These are phyloP conservation scores for Maniola hyperantus DNA, from an alignment of 2,888 invertebrate species.

Conservation along the genomic window DNA sequence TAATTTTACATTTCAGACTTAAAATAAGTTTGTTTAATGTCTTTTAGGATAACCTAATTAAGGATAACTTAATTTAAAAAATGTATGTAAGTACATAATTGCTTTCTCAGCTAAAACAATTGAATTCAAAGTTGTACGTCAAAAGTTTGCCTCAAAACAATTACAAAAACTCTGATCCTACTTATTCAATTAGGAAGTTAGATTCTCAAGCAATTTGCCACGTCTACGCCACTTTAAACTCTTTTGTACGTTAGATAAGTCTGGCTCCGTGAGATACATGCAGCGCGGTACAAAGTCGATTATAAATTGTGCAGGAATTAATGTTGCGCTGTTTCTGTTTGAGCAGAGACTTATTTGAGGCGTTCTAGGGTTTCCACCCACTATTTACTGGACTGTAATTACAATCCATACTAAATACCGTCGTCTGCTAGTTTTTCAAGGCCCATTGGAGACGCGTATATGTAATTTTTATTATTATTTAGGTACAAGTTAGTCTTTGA, in stretches of 20 bases:
- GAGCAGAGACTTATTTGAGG: slow-evolving; percentile 29
- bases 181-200: slow-evolving; percentile 16
- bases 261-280: slow-evolving; percentile 38
- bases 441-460: too few species aligned
- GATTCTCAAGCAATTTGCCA: slow-evolving; percentile 26
- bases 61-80: too few species aligned
- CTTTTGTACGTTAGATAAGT: slow-evolving; percentile 35
- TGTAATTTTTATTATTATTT: too few species aligned
- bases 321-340: slow-evolving; percentile 38
- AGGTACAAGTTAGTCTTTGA: too few species aligned
- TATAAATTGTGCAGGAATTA: slow-evolving; percentile 44
- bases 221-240: slow-evolving; percentile 35
- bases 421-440: too few species aligned
- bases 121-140: neutral
- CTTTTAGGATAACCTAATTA: too few species aligned
- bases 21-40: too few species aligned
- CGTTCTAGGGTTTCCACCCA: slow-evolving; percentile 6
- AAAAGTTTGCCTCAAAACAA: slow-evolving; percentile 6
- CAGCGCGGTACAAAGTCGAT: slow-evolving; percentile 40
- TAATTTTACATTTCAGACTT: too few species aligned
- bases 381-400: neutral
- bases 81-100: too few species aligned
- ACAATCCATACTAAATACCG: too few species aligned
- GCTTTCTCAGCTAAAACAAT: neutral
- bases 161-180: neutral